Evolutionary conservation across 2,113 vertebrate species (phyloP).

Genomic region (Mystacornis crossleyi): DNA sequence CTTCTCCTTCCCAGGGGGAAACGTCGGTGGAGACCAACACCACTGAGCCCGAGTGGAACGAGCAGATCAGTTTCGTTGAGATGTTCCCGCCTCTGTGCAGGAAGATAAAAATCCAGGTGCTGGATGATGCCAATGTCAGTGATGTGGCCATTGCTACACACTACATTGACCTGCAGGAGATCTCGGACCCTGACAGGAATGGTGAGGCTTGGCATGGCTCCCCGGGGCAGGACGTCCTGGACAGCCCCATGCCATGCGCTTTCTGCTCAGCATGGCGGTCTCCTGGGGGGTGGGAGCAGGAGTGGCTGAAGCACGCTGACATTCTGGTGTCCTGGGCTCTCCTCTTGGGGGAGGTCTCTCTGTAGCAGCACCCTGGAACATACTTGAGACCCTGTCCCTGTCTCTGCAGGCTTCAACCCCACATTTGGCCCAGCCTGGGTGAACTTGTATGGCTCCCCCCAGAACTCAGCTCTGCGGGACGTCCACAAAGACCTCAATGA

Average conservation of each 20-base stretch:
- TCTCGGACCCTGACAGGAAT: constrained; percentile 87
- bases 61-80: constrained; percentile 92
- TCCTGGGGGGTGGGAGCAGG: neutral
- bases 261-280: neutral
- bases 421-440: constrained; percentile 91
- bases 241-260: neutral
- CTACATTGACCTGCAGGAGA: constrained; percentile 88
- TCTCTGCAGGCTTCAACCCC: constrained; percentile 84
- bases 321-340: neutral
- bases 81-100: constrained; percentile 91
- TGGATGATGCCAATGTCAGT: constrained; percentile 85
- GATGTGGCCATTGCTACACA: constrained; percentile 88
- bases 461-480: constrained; percentile 83
- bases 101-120: constrained; percentile 86
- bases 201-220: constrained; percentile 67
- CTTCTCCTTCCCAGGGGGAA: constrained; percentile 81
- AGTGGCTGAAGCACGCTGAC: rapidly evolving
- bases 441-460: constrained; percentile 89
- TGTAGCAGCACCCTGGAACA: neutral
- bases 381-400: neutral
- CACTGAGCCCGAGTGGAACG: constrained; percentile 85
- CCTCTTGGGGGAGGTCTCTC: neutral
- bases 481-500: constrained; percentile 87
- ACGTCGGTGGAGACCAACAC: constrained; percentile 82
- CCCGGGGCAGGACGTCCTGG: rapidly evolving